Percentiles rank a stretch among this genome's conserved stretches.
Evolutionary conservation across 2,113 vertebrate genomes (phyloP).

Genomic region (Myodes glareolus): DNA sequence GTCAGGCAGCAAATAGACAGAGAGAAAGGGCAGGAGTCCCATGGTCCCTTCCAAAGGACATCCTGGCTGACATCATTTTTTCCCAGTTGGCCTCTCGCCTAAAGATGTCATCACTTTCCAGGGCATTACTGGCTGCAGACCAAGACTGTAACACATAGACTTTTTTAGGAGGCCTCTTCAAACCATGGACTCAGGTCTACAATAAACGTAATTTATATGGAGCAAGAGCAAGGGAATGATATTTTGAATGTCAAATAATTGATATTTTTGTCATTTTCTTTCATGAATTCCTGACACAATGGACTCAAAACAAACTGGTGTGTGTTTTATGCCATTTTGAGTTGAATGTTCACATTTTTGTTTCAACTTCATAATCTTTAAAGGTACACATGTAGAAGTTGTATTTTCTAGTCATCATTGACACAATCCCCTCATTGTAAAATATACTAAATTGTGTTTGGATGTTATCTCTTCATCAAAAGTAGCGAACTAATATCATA

Average conservation of each 20-base stretch:
- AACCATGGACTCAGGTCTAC: background rate
- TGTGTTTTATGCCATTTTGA: background rate
- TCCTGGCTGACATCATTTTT: too few species aligned
- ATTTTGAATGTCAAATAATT: background rate
- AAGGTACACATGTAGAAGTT: background rate
- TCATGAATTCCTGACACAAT: background rate
- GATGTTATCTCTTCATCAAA: background rate
- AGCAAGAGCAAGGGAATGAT: background rate
- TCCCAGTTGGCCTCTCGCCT: too few species aligned
- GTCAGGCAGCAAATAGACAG: background rate
- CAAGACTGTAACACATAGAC: background rate
- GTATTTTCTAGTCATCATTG: background rate
- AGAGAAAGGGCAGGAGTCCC: background rate
- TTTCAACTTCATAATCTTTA: background rate
- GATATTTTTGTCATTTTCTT: constrained; percentile 8
- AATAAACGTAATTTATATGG: constrained; percentile 1
- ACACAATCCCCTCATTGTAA: background rate
- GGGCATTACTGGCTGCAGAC: too few species aligned
- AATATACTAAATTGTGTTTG: background rate
- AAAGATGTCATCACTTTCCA: too few species aligned
- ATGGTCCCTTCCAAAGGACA: background rate
- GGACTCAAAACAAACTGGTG: background rate
- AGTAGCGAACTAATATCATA: background rate
- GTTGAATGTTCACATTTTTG: background rate
- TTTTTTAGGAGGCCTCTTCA: background rate